phyloP scores from a whole-genome alignment of 2,888 invertebrate genomes.

The Tenthredo amoena region DNA sequence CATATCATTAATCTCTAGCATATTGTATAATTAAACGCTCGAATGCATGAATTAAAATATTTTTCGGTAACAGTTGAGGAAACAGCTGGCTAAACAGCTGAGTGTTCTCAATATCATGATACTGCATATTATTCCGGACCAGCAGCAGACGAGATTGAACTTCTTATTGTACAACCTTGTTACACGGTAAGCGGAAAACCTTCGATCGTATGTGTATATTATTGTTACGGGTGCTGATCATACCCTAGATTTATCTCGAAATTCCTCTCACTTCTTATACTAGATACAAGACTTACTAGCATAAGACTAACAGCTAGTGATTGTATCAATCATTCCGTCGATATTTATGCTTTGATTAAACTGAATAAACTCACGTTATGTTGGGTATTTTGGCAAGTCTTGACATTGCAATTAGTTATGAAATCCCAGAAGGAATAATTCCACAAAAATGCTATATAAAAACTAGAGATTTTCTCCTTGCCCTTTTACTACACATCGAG shows the following conservation, averaged over 20 bases:
- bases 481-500: not conserved
- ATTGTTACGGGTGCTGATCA: conserved; percentile 20
- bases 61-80: not conserved
- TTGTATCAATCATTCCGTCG: not conserved
- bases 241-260: conserved; percentile 13
- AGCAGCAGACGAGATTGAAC: not conserved
- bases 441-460: not conserved
- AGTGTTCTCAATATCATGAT: not conserved
- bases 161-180: conserved; percentile 28
- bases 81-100: conserved; percentile 15
- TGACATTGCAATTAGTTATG: not conserved
- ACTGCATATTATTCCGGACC: not conserved
- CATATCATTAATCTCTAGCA: not conserved
- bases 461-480: not conserved
- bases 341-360: not conserved
- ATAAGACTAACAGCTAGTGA: not conserved
- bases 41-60: not conserved
- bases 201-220: conserved; percentile 1
- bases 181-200: conserved; percentile 4
- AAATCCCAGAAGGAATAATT: not conserved
- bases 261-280: conserved; percentile 26
- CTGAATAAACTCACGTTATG: not conserved
- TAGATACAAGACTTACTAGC: not conserved
- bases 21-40: not conserved
- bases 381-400: not conserved